Evolutionary conservation across 2,797 vertebrate genomes (phyloP).

Genomic region (Aplochiton taeniatus): DNA sequence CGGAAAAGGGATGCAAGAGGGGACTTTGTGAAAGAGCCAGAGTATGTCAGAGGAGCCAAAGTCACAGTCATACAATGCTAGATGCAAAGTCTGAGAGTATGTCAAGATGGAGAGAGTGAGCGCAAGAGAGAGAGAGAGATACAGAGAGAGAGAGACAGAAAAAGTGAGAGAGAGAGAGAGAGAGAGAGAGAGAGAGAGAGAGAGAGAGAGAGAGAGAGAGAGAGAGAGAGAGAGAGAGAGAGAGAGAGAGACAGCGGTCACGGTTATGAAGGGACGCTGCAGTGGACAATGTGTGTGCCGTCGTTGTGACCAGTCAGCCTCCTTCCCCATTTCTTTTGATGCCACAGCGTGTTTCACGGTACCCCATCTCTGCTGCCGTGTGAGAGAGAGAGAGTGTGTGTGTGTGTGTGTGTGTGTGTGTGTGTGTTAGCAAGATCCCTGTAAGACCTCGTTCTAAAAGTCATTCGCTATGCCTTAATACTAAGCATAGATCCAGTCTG

Average conservation of each 20-base stretch:
- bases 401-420: slow-evolving; percentile 26
- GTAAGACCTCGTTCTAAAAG: neutral
- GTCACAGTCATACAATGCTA: no score
- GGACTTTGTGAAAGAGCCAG: no score
- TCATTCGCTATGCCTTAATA: neutral
- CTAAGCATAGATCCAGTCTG: neutral
- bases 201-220: neutral
- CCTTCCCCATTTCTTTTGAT: neutral
- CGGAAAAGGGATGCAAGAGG: no score
- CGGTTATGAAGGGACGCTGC: neutral
- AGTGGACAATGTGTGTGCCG: neutral
- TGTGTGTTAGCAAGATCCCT: neutral
- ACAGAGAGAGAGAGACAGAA: neutral
- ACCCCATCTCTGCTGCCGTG: neutral
- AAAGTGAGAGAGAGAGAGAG: neutral
- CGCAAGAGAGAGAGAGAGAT: neutral
- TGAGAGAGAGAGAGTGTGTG: slow-evolving; percentile 26
- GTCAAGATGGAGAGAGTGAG: neutral
- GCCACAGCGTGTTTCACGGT: neutral
- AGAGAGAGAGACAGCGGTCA: neutral
- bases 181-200: neutral
- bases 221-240: neutral
- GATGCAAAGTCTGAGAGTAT: no score
- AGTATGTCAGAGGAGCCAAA: no score
- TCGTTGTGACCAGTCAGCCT: neutral